phyloP scores from a whole-genome alignment of 2,888 invertebrate genomes.

The Watsonalla binaria region DNA sequence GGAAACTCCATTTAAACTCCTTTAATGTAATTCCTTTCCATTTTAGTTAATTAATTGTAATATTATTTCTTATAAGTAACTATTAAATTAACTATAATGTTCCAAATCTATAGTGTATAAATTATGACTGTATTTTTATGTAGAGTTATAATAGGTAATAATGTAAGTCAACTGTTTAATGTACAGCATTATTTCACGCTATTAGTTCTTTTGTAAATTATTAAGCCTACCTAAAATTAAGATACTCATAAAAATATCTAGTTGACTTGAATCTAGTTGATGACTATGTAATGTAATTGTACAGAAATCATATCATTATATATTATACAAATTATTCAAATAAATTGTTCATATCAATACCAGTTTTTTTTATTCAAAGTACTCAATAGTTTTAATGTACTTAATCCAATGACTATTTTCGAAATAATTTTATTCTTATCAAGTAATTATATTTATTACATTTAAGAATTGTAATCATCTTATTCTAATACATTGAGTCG shows the following conservation, averaged over 20 bases:
- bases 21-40: constrained; percentile 37
- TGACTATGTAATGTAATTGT: constrained; percentile 68
- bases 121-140: constrained; percentile 62
- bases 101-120: constrained; percentile 61
- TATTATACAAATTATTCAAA: constrained; percentile 71
- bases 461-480: no score
- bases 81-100: constrained; percentile 47
- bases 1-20: constrained; percentile 45
- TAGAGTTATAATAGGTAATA: constrained; percentile 49
- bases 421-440: no score
- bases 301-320: constrained; percentile 77
- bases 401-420: no score
- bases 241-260: constrained; percentile 74
- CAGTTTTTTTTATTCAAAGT: constrained; percentile 33
- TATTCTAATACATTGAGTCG: no score
- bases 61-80: constrained; percentile 40
- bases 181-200: constrained; percentile 68
- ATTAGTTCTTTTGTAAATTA: constrained; percentile 66
- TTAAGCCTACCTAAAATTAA: constrained; percentile 68
- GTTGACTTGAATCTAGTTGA: constrained; percentile 76
- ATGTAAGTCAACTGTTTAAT: constrained; percentile 63
- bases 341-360: constrained; percentile 73
- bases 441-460: no score
- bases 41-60: constrained; percentile 35
- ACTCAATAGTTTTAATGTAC: no score